Evolutionary conservation across 1,140 invertebrate genomes (phyloP), one percentile per base, ranked within the genome.

Genomic region (Teleogryllus occipitalis): DNA sequence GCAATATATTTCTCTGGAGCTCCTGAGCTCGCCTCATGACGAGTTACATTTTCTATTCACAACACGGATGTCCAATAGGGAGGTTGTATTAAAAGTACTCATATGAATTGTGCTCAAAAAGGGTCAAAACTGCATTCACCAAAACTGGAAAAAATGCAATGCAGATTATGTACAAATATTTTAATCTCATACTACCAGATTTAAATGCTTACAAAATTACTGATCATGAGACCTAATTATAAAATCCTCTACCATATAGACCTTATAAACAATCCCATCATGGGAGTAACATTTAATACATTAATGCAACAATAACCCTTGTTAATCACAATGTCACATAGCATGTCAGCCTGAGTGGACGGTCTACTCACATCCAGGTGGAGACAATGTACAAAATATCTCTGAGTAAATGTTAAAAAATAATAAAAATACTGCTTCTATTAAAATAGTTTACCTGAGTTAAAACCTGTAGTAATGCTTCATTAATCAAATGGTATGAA

Each of bases 361-460:
- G n/a, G 47, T 77, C 76, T 77, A 49, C 48, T 10, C 48, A 77
- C 76, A 77, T 77, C 47, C 76, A 54, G 76, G 47, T 12, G 47
- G 47, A 48, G 47, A 21, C 46, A 76, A 18, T 15, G 47, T 77
- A 77, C 48, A 77, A 77, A 77, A 77, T 54, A 54, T 48, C 76
- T 48, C 47, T 77, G 76, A 48, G 76, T 77, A 77, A 77, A 77
- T 21, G 47, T 77, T 77, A 77, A 46, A 77, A 77, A 77, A 72
- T 72, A 72, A 72, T n/a, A 72, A 72, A 74, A 78, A 78, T 72
- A 72, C 48, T 73, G 48, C 14, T 73, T 27, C 78, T 78, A 74
- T 78, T 54, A 78, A 8, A 78, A 78, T 47, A 78, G 48, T 54
- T 78, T 73, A 78, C 78, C 78, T 78, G 78, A 78, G 78, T 78